A percentile compares a stretch with the other conserved stretches of the same genome.
These are phyloP conservation scores for Melolontha melolontha DNA, from an alignment of 2,888 invertebrate species.

Conservation along the genomic window DNA sequence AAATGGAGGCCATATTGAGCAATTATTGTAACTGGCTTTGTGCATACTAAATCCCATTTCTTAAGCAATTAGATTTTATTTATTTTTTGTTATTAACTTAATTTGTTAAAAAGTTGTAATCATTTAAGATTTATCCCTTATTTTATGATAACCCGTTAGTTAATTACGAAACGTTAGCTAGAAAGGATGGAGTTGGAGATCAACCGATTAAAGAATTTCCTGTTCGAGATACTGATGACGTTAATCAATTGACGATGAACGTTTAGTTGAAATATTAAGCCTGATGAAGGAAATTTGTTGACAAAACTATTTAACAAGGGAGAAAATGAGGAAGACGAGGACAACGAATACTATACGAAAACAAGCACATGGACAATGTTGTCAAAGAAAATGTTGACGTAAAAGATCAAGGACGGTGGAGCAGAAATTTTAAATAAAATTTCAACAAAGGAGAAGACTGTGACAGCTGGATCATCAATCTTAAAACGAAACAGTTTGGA, in stretches of 20 bases:
- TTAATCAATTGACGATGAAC: conserved; percentile 62
- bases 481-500: conserved; percentile 31
- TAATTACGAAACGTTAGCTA: conserved; percentile 44
- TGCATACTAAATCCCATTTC: too few species aligned
- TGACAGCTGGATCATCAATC: conserved; percentile 25
- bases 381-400: conserved; percentile 42
- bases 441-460: background rate
- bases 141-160: too few species aligned
- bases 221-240: conserved; percentile 58
- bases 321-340: conserved; percentile 29
- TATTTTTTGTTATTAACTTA: too few species aligned
- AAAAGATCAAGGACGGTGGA: conserved; percentile 33
- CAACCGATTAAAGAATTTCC: conserved; percentile 57
- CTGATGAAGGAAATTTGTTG: conserved; percentile 37
- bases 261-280: conserved; percentile 55
- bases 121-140: too few species aligned
- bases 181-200: conserved; percentile 65
- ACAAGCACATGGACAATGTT: conserved; percentile 31
- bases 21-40: too few species aligned
- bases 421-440: conserved; percentile 40
- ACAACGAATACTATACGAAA: conserved; percentile 30
- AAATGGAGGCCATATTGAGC: too few species aligned
- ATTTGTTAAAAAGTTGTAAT: too few species aligned
- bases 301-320: conserved; percentile 24
- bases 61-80: too few species aligned